Evolutionary conservation across 2,797 vertebrate genomes (phyloP).

Genomic region (Eulemur mongoz): DNA sequence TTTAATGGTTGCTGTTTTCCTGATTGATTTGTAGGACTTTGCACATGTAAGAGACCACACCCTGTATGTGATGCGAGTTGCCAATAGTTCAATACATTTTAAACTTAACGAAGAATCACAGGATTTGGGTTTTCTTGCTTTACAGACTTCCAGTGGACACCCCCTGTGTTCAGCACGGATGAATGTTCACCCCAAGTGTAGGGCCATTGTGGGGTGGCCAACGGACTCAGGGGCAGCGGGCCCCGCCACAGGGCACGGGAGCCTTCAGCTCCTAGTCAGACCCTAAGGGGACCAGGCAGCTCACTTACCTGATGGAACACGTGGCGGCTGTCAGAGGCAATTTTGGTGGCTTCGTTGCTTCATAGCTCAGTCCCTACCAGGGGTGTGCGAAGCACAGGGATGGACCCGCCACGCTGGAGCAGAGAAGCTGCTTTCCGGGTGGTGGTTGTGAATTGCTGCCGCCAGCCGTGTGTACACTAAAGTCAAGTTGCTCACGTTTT

Average conservation of each 20-base stretch:
- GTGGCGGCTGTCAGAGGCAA: no score
- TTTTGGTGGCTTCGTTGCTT: background rate
- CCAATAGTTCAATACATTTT: background rate
- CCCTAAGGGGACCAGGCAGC: background rate
- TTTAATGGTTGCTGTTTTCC: background rate
- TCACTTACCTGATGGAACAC: background rate
- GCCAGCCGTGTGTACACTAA: background rate
- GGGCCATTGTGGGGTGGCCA: background rate
- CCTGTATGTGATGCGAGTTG: background rate
- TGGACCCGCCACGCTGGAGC: background rate
- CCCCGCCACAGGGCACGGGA: background rate
- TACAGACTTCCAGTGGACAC: background rate
- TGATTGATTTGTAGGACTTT: background rate
- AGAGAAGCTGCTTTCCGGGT: background rate
- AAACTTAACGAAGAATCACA: background rate
- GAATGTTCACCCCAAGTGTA: background rate
- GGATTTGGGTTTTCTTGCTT: background rate
- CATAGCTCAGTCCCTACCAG: background rate
- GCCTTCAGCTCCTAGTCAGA: background rate
- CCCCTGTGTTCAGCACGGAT: background rate
- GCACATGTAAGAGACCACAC: background rate
- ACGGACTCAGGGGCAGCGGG: background rate
- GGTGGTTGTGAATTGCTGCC: background rate
- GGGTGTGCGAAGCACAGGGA: background rate
- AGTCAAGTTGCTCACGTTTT: background rate